Conservation (phyloP, 2,888 invertebrate genomes). For the Temnothorax unifasciatus region DNA sequence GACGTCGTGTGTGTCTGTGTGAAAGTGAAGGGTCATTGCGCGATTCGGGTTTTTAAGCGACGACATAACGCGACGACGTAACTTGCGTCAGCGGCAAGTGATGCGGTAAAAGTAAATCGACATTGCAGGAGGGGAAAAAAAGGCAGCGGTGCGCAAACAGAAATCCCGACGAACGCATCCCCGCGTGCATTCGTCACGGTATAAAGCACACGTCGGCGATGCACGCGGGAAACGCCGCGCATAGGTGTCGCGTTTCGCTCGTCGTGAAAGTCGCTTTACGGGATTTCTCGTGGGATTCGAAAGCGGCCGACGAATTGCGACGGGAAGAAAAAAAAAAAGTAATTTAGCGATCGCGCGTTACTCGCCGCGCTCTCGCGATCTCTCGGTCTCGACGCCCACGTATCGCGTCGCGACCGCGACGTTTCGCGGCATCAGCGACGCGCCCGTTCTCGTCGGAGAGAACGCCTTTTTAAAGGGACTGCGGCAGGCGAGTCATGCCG, state of each 20-base stretch:
- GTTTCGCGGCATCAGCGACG: neutral
- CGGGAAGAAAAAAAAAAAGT: neutral
- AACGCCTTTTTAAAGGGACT: conserved; percentile 10
- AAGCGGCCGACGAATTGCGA: conserved; percentile 25
- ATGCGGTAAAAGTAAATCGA: conserved; percentile 35
- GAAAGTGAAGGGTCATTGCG: conserved; percentile 49
- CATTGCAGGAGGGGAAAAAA: neutral
- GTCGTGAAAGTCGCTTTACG: conserved; percentile 44
- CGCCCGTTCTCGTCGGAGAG: neutral
- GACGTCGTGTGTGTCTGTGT: conserved; percentile 3
- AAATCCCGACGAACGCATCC: conserved; percentile 1
- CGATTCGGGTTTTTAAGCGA: conserved; percentile 37
- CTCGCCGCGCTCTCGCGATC: no score
- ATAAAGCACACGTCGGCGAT: no score
- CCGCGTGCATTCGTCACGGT: no score
- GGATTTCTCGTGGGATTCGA: conserved; percentile 45
- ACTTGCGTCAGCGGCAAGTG: conserved; percentile 16
- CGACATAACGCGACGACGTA: conserved; percentile 4
- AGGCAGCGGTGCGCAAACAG: conserved; percentile 3
- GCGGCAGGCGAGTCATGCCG: conserved; percentile 18
- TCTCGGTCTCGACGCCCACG: neutral
- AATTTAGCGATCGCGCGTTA: conserved; percentile 1
- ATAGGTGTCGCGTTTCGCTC: conserved; percentile 43
- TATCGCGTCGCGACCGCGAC: neutral
- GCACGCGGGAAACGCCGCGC: neutral